Percentiles rank a stretch among this genome's conserved stretches.
Evolutionary conservation across 2,888 invertebrate species (phyloP).

Genomic region (Meganola albula): DNA sequence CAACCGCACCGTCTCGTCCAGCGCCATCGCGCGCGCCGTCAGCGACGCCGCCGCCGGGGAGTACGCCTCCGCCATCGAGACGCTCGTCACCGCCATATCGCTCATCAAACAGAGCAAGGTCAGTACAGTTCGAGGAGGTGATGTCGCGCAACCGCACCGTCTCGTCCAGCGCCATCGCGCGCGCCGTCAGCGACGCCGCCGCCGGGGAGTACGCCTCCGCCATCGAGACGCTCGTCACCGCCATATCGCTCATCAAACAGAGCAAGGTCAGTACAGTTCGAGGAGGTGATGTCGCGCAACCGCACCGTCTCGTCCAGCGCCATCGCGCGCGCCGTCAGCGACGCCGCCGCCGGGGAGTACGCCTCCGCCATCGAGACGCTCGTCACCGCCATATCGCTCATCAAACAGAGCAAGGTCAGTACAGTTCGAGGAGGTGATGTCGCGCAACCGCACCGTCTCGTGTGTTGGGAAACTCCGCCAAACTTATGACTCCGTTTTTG

Average conservation of each 20-base stretch:
- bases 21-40: conserved; percentile 97
- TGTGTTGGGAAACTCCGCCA: too few relatives aligned
- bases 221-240: conserved; percentile 98
- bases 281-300: conserved; percentile 96
- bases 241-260: conserved; percentile 98
- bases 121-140: conserved; percentile 96
- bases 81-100: conserved; percentile 98
- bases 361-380: conserved; percentile 99
- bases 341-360: conserved; percentile 98
- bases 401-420: conserved; percentile 95
- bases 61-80: conserved; percentile 98
- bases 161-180: conserved; percentile 96
- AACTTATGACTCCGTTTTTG: too few relatives aligned
- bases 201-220: conserved; percentile 98
- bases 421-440: conserved; percentile 98
- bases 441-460: conserved; percentile 97
- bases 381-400: conserved; percentile 98
- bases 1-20: conserved; percentile 97
- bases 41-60: conserved; percentile 98
- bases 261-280: conserved; percentile 98
- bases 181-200: conserved; percentile 98
- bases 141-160: conserved; percentile 98
- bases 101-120: conserved; percentile 98
- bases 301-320: conserved; percentile 98
- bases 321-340: conserved; percentile 97